These are phyloP conservation scores for Scaptomyza tumidula DNA, from an alignment of 2,888 invertebrate species.

Conservation along the genomic window DNA sequence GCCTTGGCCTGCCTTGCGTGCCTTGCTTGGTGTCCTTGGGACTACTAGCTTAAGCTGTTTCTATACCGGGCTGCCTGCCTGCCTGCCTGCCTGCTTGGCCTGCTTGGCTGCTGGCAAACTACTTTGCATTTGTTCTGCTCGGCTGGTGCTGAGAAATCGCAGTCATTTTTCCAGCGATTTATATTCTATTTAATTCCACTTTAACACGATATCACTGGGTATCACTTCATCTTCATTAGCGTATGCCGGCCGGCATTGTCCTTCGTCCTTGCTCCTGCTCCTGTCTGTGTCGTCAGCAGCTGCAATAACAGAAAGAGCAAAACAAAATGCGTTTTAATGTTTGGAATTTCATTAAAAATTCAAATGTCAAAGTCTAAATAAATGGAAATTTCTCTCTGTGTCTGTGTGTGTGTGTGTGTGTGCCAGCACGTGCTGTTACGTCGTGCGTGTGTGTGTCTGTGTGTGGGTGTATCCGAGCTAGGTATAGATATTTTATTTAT, in stretches of 20 bases:
- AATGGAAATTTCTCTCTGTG: conserved; percentile 68
- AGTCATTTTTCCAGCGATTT: conserved; percentile 77
- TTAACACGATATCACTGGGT: conserved; percentile 64
- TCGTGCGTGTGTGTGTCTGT: neutral
- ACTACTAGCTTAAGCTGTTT: too few relatives aligned
- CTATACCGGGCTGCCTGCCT: neutral
- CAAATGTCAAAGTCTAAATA: conserved; percentile 78
- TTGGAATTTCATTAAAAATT: conserved; percentile 80
- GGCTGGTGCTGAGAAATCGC: conserved; percentile 74
- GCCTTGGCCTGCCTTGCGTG: neutral
- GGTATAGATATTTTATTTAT: conserved; percentile 34
- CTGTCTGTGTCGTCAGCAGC: conserved; percentile 39
- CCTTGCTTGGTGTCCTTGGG: too few relatives aligned
- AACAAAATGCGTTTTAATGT: conserved; percentile 70
- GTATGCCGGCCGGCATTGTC: conserved; percentile 18
- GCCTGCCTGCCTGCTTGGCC: neutral
- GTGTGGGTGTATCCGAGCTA: conserved; percentile 8
- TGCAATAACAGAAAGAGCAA: conserved; percentile 39
- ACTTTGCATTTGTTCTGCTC: conserved; percentile 76
- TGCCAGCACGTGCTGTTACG: conserved; percentile 65
- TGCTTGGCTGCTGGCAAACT: conserved; percentile 42
- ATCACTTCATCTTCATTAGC: conserved; percentile 79
- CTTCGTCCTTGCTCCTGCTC: neutral
- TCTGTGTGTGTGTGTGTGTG: conserved; percentile 25
- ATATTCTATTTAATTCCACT: conserved; percentile 78